Base-by-base conservation (phyloP, 2,888 invertebrate genomes). In the Brachypterus glaber region DNA sequence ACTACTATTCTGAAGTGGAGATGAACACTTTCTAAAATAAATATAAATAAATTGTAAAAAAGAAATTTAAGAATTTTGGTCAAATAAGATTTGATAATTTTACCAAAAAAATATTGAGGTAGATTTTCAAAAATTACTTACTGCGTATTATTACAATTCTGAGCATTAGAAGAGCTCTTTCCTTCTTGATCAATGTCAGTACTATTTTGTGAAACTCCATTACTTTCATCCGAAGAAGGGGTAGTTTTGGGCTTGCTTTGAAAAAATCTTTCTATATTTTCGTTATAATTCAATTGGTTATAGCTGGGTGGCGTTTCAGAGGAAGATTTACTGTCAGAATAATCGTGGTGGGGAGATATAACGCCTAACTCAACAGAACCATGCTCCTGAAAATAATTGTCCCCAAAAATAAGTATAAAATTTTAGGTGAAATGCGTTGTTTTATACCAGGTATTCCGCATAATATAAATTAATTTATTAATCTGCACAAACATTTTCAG, bases 291-390 rank as follows among this genome's bases (percentile, higher is more conserved):
- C 4, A 89, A 70, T 58, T 86, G 87, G 54, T 78, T 84, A 68
- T 90, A 90, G 56, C 84, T 88, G 4, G 85, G 77, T 1, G 81
- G 82, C 1, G 86, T 84, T 54, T 81, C 85, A 0, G 79, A 77
- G 16, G 85, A 84, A 8, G 83, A 81, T 62, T 83, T 84, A 63
- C 83, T 81, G 52, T 83, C 83, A 52, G 73, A 78, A 59, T 79
- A 78, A 37, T 86, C 86, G 53, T 85, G 84, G 59, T 87, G 85
- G 0, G 87, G 87, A 1, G 87, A 88, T 50, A 88, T 85, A 55
- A 82, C 84, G 4, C 87, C 86, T 8, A 88, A 67, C 79, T 88
- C 84, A 14, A 82, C 81, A 1, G 84, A 86, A 59, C 82, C 85
- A 17, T 79, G 72, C 60, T 86, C 85, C 75, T 83, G 62, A 33